Evolutionary conservation across 2,797 vertebrate genomes (phyloP), one percentile per base, ranked within the genome.

Genomic region (Ammospiza maritima): DNA sequence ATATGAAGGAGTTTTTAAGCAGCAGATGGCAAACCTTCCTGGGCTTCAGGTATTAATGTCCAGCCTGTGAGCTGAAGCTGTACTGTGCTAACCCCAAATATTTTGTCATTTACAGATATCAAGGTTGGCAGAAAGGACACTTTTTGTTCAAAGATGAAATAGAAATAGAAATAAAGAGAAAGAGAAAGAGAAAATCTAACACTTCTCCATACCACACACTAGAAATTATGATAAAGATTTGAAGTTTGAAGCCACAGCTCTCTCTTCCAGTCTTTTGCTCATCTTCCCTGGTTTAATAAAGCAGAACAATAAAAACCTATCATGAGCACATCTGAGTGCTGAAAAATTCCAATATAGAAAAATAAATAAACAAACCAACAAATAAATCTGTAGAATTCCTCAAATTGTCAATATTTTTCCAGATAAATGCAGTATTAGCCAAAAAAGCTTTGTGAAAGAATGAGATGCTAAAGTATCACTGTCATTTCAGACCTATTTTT

Each of bases 121-220:
- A 65, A 54, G 20, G 5, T 16, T 58, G 27, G 42, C 56, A 82
- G 30, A 88, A 85, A 19, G 8, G 30, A 51, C 6, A 26, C 0
- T 15, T 73, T 50, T 56, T 2, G 3, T 64, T 44, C 4, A n/a
- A 48, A 51, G 22, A 34, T 5, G 7, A 18, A 38, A 6, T 12
- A 7, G 9, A 19, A 18, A 44, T 38, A 38, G 9, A 9, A 5
- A 10, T 1, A 17, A 4, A 25, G 16, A 8, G 9, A 26, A 11
- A 6, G 26, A 17, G 16, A 7, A 51, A 51, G 23, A 34, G 6
- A 6, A 13, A 26, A 16, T 2, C 15, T 23, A 48, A 16, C 9
- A 42, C 7, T 51, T 66, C 12, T 85, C 13, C 36, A 5, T 80
- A 8, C 9, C 13, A 83, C 16, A 36, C 14, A 40, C 9, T 4